Percentiles rank a stretch among this genome's conserved stretches.
Evolutionary conservation across 2,113 vertebrate species (phyloP).

Genomic region (Madoqua kirkii): DNA sequence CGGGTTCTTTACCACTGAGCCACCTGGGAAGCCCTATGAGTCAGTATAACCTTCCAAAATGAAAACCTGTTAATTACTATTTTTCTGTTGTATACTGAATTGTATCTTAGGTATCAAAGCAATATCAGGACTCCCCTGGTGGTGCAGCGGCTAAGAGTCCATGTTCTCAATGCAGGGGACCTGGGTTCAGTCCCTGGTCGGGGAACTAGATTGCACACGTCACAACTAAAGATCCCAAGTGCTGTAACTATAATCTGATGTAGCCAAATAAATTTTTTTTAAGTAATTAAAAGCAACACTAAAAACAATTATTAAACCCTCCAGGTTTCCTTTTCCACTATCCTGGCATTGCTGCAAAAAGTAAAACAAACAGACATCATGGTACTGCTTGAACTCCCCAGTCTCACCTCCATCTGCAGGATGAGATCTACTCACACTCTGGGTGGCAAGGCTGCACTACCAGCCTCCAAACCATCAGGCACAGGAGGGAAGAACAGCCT

Average conservation of each 20-base stretch:
- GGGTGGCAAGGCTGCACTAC: too few species aligned
- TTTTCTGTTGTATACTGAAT: not conserved
- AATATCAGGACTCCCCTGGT: not conserved
- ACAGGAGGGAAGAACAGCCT: not conserved
- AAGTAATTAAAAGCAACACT: not conserved
- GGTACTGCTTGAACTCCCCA: not conserved
- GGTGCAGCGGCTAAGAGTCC: not conserved
- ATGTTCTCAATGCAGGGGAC: not conserved
- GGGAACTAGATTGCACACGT: not conserved
- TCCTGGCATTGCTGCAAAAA: not conserved
- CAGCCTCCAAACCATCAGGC: not conserved
- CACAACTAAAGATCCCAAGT: not conserved
- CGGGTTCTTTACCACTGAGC: not conserved
- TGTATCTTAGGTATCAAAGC: not conserved
- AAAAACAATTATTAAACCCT: not conserved
- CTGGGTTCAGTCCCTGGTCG: not conserved
- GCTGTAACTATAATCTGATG: not conserved
- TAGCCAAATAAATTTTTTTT: not conserved
- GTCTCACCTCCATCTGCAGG: not conserved
- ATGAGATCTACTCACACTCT: not conserved
- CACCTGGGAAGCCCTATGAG: not conserved
- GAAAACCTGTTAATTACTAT: not conserved
- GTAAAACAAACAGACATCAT: rapidly evolving
- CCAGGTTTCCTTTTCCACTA: not conserved
- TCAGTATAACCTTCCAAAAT: not conserved